Evolutionary conservation across 2,888 invertebrate genomes (phyloP).

Genomic region (Idaea biselata): DNA sequence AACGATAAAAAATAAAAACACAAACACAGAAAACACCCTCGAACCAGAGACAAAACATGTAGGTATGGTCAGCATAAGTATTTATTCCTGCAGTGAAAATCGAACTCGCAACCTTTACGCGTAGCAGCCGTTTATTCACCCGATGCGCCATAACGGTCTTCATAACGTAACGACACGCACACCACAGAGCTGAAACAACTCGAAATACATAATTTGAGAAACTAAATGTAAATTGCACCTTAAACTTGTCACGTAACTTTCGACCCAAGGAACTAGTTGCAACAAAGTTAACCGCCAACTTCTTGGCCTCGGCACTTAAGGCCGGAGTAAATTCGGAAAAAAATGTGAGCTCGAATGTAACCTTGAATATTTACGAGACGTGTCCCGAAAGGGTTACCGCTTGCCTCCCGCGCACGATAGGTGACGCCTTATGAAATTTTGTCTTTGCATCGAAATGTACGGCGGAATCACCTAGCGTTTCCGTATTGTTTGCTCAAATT

Average conservation of each 20-base stretch:
- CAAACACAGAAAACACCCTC: too few relatives aligned
- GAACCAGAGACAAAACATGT: too few relatives aligned
- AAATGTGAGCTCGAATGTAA: slow-evolving; percentile 59
- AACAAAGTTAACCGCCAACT: slow-evolving; percentile 21
- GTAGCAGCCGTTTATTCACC: too few relatives aligned
- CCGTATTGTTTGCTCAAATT: neutral
- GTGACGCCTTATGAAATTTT: slow-evolving; percentile 56
- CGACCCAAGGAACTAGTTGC: neutral
- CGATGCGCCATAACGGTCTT: too few relatives aligned
- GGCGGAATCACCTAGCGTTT: slow-evolving; percentile 3
- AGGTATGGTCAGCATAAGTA: too few relatives aligned
- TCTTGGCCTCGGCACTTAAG: slow-evolving; percentile 39
- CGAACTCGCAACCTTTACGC: too few relatives aligned
- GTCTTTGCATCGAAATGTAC: slow-evolving; percentile 43
- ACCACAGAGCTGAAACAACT: too few relatives aligned
- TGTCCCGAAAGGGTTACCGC: slow-evolving; percentile 53
- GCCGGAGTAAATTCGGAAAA: slow-evolving; percentile 58
- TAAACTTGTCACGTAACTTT: neutral
- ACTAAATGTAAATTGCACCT: neutral
- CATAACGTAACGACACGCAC: too few relatives aligned
- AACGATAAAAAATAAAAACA: too few relatives aligned
- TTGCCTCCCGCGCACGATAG: slow-evolving; percentile 36
- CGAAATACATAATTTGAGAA: neutral
- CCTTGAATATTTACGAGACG: slow-evolving; percentile 69
- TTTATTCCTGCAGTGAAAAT: too few relatives aligned